These are phyloP conservation scores for Heptranchias perlo DNA, from an alignment of 2,113 vertebrate species.

Conservation along the genomic window DNA sequence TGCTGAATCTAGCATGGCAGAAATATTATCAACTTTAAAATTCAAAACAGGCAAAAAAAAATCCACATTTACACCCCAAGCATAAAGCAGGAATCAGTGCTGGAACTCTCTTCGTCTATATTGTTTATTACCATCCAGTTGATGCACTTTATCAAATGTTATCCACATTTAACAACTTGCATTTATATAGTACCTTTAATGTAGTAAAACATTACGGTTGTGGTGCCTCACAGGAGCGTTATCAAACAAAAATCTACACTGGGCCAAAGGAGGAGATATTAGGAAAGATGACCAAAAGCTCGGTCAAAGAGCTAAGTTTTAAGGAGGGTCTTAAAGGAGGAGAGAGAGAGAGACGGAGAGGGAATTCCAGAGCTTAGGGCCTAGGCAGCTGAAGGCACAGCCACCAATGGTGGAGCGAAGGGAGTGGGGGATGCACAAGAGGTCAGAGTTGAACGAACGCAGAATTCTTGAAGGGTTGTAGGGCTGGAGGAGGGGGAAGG, in stretches of 20 bases:
- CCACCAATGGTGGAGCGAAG: no score
- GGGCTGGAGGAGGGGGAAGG: no score
- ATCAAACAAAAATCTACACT: neutral
- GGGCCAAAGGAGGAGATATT: neutral
- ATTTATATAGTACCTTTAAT: neutral
- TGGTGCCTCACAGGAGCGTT: neutral
- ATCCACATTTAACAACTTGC: neutral
- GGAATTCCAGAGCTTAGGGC: no score
- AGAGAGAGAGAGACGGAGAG: no score
- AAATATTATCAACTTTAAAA: neutral
- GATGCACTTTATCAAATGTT: neutral
- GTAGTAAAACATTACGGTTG: neutral
- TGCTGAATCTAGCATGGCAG: neutral
- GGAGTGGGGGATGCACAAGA: no score
- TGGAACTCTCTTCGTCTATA: neutral
- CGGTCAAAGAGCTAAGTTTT: neutral
- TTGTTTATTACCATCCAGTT: neutral
- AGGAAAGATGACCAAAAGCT: no score
- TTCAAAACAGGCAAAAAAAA: neutral
- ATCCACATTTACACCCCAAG: neutral
- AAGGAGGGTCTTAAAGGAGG: neutral
- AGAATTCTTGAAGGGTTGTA: no score
- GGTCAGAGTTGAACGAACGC: no score
- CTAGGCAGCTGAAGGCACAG: no score
- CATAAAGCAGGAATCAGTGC: neutral